Conservation (phyloP, 2,888 invertebrate species). For the Margaritifera margaritifera region DNA sequence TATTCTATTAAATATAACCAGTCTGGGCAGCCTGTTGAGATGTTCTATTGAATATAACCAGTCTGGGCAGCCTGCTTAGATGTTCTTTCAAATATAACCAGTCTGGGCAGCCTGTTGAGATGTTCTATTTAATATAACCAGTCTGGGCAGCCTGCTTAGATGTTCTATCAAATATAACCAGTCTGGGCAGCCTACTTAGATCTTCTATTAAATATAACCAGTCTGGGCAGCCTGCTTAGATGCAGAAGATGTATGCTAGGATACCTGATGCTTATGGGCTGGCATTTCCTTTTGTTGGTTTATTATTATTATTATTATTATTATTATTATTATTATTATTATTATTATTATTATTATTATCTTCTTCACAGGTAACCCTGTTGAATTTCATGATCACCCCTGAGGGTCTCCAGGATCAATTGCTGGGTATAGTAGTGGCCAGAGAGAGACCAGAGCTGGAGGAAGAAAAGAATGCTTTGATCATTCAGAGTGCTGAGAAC, state of each 20-base stretch:
- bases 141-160: neutral
- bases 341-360: neutral
- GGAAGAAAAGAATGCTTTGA: constrained; percentile 74
- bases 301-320: neutral
- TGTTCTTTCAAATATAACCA: too few relatives aligned
- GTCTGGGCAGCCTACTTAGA: neutral
- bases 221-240: neutral
- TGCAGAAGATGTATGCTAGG: neutral
- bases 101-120: neutral
- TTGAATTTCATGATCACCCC: constrained; percentile 75
- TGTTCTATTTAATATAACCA: too few relatives aligned
- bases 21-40: neutral
- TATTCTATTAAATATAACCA: too few relatives aligned
- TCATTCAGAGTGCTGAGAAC: constrained; percentile 74
- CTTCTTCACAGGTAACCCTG: constrained; percentile 68
- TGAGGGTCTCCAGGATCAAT: constrained; percentile 74
- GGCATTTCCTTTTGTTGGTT: neutral
- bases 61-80: neutral
- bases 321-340: neutral
- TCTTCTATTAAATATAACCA: neutral
- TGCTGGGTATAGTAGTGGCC: constrained; percentile 74
- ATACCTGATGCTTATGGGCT: too few relatives aligned
- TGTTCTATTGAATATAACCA: too few relatives aligned
- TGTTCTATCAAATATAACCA: too few relatives aligned
- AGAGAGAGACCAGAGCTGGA: constrained; percentile 73